phyloP scores from a whole-genome alignment of 2,113 vertebrate genomes.

The Caranx melampygus region DNA sequence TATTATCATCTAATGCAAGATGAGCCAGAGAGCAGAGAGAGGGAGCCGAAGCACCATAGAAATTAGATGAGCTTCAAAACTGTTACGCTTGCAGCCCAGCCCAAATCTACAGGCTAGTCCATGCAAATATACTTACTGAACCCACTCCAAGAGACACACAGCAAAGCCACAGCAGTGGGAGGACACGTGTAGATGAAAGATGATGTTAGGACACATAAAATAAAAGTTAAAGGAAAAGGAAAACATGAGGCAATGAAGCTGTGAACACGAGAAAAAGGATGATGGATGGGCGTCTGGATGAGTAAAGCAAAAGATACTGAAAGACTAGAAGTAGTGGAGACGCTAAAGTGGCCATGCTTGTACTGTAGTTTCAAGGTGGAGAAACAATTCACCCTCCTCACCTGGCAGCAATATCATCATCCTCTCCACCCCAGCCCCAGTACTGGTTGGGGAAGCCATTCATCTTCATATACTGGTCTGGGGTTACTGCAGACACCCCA shows the following conservation, averaged over 20 bases:
- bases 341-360: conserved; percentile 11
- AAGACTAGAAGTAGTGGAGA: conserved; percentile 2
- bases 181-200: conserved; percentile 62
- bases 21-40: conserved; percentile 50
- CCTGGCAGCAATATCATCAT: conserved; percentile 95
- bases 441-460: conserved; percentile 97
- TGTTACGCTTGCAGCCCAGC: conserved; percentile 16
- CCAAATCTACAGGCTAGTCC: conserved; percentile 33
- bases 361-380: conserved; percentile 1
- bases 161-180: conserved; percentile 60
- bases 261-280: conserved; percentile 26
- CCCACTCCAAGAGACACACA: conserved; percentile 59
- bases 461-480: conserved; percentile 96
- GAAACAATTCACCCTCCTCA: conserved; percentile 70
- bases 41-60: conserved; percentile 37
- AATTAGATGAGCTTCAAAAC: conserved; percentile 22
- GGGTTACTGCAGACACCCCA: conserved; percentile 93
- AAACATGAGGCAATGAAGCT: conserved; percentile 31
- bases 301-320: conserved; percentile 4
- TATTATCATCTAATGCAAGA: conserved; percentile 18
- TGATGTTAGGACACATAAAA: conserved; percentile 34
- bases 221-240: conserved; percentile 32
- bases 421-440: conserved; percentile 97
- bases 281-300: conserved; percentile 9
- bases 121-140: conserved; percentile 73